A percentile compares a stretch with the other conserved stretches of the same genome.
Evolutionary conservation across 2,797 vertebrate species (phyloP).

Genomic region (Distichodus sexfasciatus): DNA sequence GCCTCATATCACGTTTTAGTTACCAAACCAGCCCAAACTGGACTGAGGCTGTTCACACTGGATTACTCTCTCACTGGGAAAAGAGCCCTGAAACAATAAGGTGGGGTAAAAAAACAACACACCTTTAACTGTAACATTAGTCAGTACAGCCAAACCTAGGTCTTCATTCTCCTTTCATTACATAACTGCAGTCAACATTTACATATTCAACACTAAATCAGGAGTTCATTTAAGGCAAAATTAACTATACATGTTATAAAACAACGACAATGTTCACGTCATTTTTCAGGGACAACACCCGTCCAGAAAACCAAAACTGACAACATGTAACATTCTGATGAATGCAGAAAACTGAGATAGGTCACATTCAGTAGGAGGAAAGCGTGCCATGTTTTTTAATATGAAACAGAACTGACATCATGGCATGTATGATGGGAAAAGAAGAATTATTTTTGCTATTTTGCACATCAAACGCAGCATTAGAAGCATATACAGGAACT

Average conservation of each 20-base stretch:
- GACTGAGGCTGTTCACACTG: conserved; percentile 20
- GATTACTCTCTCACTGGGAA: background rate
- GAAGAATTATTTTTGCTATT: background rate
- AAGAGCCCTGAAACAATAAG: background rate
- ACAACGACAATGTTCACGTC: too few relatives aligned
- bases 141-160: too few relatives aligned
- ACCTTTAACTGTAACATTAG: too few relatives aligned
- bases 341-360: background rate
- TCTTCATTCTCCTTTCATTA: too few relatives aligned
- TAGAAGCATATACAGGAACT: conserved; percentile 14
- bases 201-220: too few relatives aligned
- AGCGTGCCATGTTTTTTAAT: background rate
- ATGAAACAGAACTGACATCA: too few relatives aligned
- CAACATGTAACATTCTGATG: background rate
- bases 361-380: background rate
- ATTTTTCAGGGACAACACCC: background rate
- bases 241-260: too few relatives aligned
- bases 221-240: conserved; percentile 28
- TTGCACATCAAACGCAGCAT: background rate
- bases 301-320: background rate
- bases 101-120: too few relatives aligned
- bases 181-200: background rate
- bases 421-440: too few relatives aligned
- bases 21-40: conserved; percentile 37
- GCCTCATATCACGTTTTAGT: conserved; percentile 42